These are phyloP conservation scores for Brachymystax lenok DNA, from an alignment of 2,797 vertebrate genomes.

Conservation along the genomic window DNA sequence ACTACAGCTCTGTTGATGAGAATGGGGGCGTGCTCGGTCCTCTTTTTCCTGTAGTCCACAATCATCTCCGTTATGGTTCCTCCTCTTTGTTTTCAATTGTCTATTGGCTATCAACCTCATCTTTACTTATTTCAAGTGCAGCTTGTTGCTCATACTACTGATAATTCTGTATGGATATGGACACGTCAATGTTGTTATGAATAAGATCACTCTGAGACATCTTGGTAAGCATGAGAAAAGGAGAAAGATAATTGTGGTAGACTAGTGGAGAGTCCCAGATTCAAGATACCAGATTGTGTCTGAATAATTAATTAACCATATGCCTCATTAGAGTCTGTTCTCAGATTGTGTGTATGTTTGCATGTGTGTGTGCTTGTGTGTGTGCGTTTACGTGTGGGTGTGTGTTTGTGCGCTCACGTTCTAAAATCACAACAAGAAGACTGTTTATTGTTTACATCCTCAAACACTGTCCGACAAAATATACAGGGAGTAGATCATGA, in stretches of 20 bases:
- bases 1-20: too few species aligned
- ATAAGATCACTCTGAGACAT: neutral
- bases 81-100: slow-evolving; percentile 2
- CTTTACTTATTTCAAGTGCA: neutral
- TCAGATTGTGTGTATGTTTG: slow-evolving; percentile 8
- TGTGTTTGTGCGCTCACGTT: neutral
- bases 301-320: slow-evolving; percentile 43
- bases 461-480: neutral
- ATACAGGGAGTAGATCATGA: neutral
- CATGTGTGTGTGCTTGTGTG: neutral
- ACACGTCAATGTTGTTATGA: neutral
- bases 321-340: slow-evolving; percentile 6
- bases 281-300: slow-evolving; percentile 19
- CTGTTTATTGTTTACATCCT: neutral
- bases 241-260: slow-evolving; percentile 13
- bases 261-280: slow-evolving; percentile 19
- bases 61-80: neutral
- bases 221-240: neutral
- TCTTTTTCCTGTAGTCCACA: too few species aligned
- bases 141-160: neutral
- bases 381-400: neutral
- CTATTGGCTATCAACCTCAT: slow-evolving; percentile 9
- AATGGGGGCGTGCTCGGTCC: too few species aligned
- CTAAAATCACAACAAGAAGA: neutral
- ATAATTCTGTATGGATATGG: neutral